A percentile compares a stretch with the other conserved stretches of the same genome.
phyloP scores from a whole-genome alignment of 2,888 invertebrate species.

The Creontiades dilutus region DNA sequence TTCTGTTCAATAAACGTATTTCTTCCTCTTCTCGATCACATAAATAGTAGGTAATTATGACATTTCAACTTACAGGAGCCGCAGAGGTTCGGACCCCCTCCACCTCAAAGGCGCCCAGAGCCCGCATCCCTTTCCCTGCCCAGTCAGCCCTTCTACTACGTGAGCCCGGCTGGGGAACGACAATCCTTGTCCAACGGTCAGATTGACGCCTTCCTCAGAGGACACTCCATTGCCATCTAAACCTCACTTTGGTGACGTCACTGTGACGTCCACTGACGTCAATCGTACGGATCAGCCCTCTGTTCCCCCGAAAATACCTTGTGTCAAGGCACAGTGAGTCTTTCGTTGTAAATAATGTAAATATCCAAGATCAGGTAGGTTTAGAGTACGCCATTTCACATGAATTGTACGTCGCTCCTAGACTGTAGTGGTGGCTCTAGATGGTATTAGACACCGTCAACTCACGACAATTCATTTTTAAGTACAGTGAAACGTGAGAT shows the following conservation, averaged over 20 bases:
- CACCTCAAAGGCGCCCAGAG: slow-evolving; percentile 75
- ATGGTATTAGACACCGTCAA: no score
- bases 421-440: no score
- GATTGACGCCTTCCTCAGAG: slow-evolving; percentile 89
- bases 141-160: slow-evolving; percentile 78
- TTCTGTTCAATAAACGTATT: no score
- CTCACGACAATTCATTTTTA: no score
- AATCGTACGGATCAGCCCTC: slow-evolving; percentile 4
- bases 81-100: slow-evolving; percentile 77
- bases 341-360: slow-evolving; percentile 58
- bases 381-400: no score
- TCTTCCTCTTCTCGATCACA: no score
- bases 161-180: slow-evolving; percentile 77
- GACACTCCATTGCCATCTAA: slow-evolving; percentile 78
- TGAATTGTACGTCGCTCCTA: no score
- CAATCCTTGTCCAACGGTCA: slow-evolving; percentile 83
- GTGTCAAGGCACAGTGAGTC: slow-evolving; percentile 60
- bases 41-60: no score
- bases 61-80: slow-evolving; percentile 76
- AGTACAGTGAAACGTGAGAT: no score
- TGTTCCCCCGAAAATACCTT: slow-evolving; percentile 41
- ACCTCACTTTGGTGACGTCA: background rate
- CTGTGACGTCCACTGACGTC: background rate
- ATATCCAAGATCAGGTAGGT: background rate
- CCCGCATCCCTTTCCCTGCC: slow-evolving; percentile 46